These are phyloP conservation scores for Entelurus aequoreus DNA, from an alignment of 2,113 vertebrate species.

Conservation along the genomic window DNA sequence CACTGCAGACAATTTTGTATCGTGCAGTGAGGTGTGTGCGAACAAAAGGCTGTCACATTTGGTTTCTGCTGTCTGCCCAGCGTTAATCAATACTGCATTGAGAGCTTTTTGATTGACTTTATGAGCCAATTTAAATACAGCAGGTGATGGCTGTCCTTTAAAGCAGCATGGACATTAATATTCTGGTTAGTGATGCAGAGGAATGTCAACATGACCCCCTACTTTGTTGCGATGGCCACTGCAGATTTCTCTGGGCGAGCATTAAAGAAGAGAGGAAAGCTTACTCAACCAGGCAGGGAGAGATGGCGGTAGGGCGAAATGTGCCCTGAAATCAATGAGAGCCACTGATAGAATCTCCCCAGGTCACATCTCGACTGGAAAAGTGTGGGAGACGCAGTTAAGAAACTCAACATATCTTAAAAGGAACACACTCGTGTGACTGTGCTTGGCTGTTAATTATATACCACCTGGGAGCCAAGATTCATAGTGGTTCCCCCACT, in stretches of 20 bases:
- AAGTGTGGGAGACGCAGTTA: constrained; percentile 5
- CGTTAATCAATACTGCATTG: constrained; percentile 17
- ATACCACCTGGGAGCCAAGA: neutral
- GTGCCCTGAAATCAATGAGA: constrained; percentile 18
- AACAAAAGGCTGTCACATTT: constrained; percentile 8
- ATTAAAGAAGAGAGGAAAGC: constrained; percentile 7
- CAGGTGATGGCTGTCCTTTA: constrained; percentile 5
- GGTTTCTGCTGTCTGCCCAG: constrained; percentile 5
- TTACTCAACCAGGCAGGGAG: constrained; percentile 14
- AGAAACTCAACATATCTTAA: constrained; percentile 10
- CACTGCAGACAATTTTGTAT: constrained; percentile 9
- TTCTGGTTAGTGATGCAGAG: constrained; percentile 22
- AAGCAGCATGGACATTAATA: constrained; percentile 1
- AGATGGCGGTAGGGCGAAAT: constrained; percentile 16
- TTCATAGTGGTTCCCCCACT: too few species aligned
- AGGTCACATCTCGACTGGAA: constrained; percentile 1
- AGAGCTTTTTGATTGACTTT: constrained; percentile 8
- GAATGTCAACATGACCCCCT: constrained; percentile 9
- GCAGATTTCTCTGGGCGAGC: constrained; percentile 8
- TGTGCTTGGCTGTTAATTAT: constrained; percentile 4
- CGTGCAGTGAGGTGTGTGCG: neutral
- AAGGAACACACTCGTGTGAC: neutral
- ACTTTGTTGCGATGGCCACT: neutral
- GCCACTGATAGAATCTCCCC: constrained; percentile 6
- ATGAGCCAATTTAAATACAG: constrained; percentile 7